Base-by-base conservation (phyloP, 2,113 vertebrate species). In the Bujurquina vittata region DNA sequence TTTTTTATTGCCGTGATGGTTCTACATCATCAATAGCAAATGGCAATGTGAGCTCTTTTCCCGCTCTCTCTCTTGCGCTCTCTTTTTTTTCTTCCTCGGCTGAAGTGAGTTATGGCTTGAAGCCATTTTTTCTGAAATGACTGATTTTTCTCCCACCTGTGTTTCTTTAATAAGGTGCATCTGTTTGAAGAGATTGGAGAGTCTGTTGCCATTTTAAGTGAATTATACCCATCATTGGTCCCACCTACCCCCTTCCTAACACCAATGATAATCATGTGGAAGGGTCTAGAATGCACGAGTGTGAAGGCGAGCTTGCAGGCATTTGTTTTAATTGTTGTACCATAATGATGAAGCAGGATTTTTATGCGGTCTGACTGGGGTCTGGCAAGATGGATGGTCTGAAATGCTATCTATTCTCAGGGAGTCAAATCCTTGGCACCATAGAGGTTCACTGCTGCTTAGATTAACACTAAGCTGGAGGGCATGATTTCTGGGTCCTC, bases 271-370 rank as follows among this genome's bases (percentile, higher is more conserved):
- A 94, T 93, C 87, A 76, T 77, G 75, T 74, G 76, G 80, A 83
- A 59, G 59, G 55, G 77, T 78, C 58, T 75, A 69, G 93, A 94
- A 92, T 91, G 74, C 84, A 89, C 37, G 80, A 90, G 87, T 77
- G 81, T 75, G 83, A 81, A 82, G 80, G 81, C 84, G 72, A 84
- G 80, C 87, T 91, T 74, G 76, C 73, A 90, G 79, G 91, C 89
- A 91, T 95, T 93, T 87, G 80, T 94, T 95, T 91, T 95, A 95
- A 95, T 95, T 95, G 95, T 83, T 8, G 59, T 79, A 77, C 80
- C 75, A 56, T 87, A 58, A 83, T 95, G 95, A 95, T 95, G 90
- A 93, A 95, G 91, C 80, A 84, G 84, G 77, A 77, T 87, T 90
- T 88, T 94, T 79, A 95, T 96, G 88, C 40, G 1, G 40, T 92